phyloP scores from a whole-genome alignment of 2,797 vertebrate genomes.

The Onychomys leucogaster region DNA sequence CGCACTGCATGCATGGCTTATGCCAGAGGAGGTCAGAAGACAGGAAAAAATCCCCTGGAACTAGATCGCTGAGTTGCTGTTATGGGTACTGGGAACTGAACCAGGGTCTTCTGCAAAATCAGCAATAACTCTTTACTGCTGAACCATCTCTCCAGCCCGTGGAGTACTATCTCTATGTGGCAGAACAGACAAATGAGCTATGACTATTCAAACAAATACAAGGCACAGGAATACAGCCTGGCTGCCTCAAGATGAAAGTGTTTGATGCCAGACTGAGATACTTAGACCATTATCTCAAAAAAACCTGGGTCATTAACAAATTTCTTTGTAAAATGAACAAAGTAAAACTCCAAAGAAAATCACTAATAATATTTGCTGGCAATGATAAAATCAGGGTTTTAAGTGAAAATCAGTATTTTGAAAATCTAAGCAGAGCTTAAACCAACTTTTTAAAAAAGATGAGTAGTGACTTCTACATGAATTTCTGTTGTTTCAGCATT shows the following conservation, averaged over 20 bases:
- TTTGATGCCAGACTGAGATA: neutral
- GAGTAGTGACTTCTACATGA: neutral
- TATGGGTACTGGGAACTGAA: neutral
- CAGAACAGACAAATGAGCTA: slow-evolving; percentile 40
- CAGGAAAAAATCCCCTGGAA: neutral
- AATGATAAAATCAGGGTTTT: slow-evolving; percentile 37
- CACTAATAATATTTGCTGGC: slow-evolving; percentile 5
- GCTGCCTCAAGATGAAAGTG: neutral
- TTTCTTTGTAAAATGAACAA: slow-evolving; percentile 47
- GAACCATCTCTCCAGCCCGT: neutral
- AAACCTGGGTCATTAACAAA: slow-evolving; percentile 4
- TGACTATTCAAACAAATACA: neutral
- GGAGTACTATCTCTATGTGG: neutral
- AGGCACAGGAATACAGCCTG: neutral
- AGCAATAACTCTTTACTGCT: neutral
- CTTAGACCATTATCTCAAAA: neutral
- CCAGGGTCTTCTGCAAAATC: neutral
- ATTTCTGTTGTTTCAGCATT: slow-evolving; percentile 12
- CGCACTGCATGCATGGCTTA: neutral
- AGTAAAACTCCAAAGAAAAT: slow-evolving; percentile 61
- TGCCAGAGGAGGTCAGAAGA: neutral
- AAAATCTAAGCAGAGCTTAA: slow-evolving; percentile 7
- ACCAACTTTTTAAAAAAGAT: slow-evolving; percentile 34
- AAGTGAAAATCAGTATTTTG: slow-evolving; percentile 59
- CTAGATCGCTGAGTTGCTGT: neutral